Evolutionary conservation across 2,113 vertebrate species (phyloP).

Genomic region (Hepsetus odoe): DNA sequence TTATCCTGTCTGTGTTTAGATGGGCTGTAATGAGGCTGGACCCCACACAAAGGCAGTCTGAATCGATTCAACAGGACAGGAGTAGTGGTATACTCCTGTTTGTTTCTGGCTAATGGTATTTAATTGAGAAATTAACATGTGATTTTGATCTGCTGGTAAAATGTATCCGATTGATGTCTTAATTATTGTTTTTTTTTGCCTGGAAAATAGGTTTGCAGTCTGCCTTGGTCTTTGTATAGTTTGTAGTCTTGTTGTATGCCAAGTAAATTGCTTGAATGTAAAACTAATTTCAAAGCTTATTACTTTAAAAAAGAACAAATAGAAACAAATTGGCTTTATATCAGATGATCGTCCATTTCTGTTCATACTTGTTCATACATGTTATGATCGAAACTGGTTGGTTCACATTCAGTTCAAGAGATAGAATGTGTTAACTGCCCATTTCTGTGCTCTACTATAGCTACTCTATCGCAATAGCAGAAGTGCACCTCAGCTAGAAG

Average conservation of each 20-base stretch:
- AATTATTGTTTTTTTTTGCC: background rate
- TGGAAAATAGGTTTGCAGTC: background rate
- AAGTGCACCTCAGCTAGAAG: background rate
- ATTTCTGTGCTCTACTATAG: background rate
- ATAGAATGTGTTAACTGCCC: background rate
- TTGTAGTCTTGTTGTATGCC: background rate
- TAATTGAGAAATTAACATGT: constrained; percentile 28
- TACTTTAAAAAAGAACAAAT: too few relatives aligned
- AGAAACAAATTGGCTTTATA: too few relatives aligned
- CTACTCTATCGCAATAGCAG: background rate
- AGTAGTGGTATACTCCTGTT: background rate
- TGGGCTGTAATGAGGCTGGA: constrained; percentile 23
- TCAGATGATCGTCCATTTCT: too few relatives aligned
- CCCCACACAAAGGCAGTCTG: background rate
- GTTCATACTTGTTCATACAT: too few relatives aligned
- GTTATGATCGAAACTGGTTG: too few relatives aligned
- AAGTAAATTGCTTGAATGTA: too few relatives aligned
- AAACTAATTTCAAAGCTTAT: too few relatives aligned
- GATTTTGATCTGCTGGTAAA: background rate
- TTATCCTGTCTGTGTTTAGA: constrained; percentile 17
- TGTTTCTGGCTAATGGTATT: background rate
- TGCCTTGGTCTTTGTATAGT: background rate
- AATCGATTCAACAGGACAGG: constrained; percentile 4
- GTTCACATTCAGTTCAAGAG: background rate
- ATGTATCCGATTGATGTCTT: background rate